Evolutionary conservation across 2,797 vertebrate species (phyloP).

Genomic region (Erpetoichthys calabaricus): DNA sequence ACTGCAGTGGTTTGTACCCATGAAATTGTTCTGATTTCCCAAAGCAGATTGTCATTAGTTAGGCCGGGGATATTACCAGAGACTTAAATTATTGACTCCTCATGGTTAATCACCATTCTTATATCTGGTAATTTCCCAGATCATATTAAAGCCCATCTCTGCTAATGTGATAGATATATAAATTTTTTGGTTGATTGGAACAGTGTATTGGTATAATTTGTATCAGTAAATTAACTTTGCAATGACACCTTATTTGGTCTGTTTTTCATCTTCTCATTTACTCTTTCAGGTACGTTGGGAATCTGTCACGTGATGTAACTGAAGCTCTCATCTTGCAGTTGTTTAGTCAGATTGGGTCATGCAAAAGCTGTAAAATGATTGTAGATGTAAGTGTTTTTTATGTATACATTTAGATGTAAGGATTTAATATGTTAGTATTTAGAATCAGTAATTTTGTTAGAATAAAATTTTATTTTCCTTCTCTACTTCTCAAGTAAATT

Average conservation of each 20-base stretch:
- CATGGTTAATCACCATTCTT: too few relatives aligned
- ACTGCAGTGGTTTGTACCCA: too few relatives aligned
- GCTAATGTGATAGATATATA: neutral
- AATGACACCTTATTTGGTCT: neutral
- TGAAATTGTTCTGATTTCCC: too few relatives aligned
- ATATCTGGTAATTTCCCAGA: fast-evolving
- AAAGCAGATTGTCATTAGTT: too few relatives aligned
- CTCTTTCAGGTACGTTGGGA: constrained; percentile 78
- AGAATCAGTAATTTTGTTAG: neutral
- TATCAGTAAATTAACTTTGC: too few relatives aligned
- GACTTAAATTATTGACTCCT: too few relatives aligned
- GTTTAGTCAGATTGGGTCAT: constrained; percentile 93
- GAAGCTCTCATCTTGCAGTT: constrained; percentile 96
- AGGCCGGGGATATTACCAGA: too few relatives aligned
- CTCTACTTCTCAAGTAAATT: too few relatives aligned
- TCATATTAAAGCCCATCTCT: fast-evolving
- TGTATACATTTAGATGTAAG: neutral
- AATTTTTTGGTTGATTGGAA: neutral
- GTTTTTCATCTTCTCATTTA: constrained; percentile 14
- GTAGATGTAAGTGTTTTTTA: constrained; percentile 71
- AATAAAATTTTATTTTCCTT: too few relatives aligned
- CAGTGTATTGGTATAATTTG: neutral
- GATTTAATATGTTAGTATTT: neutral
- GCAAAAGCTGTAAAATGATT: constrained; percentile 99
- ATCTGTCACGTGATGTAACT: constrained; percentile 91